A percentile compares a stretch with the other conserved stretches of the same genome.
phyloP scores from a whole-genome alignment of 1,140 invertebrate genomes.

The Ceratina calcarata region DNA sequence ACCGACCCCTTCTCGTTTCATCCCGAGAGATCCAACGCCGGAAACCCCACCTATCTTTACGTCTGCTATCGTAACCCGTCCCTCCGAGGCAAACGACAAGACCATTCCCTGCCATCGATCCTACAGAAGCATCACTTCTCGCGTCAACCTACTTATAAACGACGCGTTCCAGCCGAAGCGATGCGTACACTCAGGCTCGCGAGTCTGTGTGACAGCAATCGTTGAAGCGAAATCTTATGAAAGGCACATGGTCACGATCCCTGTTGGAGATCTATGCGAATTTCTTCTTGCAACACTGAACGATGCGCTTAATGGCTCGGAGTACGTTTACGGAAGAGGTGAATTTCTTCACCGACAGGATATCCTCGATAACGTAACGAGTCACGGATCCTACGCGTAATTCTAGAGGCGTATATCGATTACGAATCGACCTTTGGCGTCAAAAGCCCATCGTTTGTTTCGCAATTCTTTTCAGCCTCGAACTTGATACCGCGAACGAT shows the following conservation, averaged over 20 bases:
- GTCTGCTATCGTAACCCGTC: conserved; percentile 15
- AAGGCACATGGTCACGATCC: too few relatives aligned
- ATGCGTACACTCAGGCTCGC: too few relatives aligned
- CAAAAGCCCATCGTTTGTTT: not conserved
- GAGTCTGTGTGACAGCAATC: too few relatives aligned
- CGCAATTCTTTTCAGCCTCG: not conserved
- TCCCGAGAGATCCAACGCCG: not conserved
- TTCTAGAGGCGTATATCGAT: conserved; percentile 15
- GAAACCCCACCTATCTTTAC: conserved; percentile 37
- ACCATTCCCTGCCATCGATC: not conserved
- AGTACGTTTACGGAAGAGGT: too few relatives aligned
- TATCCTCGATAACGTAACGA: conserved; percentile 1
- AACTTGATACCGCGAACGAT: conserved; percentile 11
- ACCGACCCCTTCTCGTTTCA: not conserved
- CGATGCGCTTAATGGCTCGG: not conserved
- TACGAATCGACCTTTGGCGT: conserved; percentile 6
- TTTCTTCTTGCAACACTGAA: not conserved
- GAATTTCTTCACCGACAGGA: too few relatives aligned
- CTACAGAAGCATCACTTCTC: not conserved
- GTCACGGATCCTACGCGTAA: not conserved
- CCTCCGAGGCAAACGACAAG: not conserved
- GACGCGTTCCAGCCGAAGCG: not conserved
- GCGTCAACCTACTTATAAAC: conserved; percentile 4
- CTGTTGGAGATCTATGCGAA: not conserved
- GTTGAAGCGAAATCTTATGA: too few relatives aligned